Percentiles rank a stretch among this genome's conserved stretches.
phyloP scores from a whole-genome alignment of 2,888 invertebrate genomes.

The Drosophila acutilabella region DNA sequence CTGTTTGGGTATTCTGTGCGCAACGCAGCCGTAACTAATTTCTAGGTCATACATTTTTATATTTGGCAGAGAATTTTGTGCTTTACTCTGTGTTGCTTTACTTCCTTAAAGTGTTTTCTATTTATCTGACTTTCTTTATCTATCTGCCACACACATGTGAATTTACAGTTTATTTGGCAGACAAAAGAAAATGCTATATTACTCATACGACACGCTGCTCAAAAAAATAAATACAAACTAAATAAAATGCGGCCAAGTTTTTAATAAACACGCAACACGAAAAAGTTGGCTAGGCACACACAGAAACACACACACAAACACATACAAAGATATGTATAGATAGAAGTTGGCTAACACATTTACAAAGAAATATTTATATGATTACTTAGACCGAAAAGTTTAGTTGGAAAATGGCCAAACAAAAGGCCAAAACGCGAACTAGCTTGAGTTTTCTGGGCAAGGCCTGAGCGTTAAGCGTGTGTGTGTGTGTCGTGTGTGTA shows the following conservation, averaged over 20 bases:
- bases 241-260: constrained; percentile 63
- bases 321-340: constrained; percentile 11
- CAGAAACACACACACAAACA: constrained; percentile 26
- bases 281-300: constrained; percentile 40
- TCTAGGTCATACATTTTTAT: background rate
- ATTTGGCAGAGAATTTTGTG: background rate
- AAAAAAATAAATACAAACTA: background rate
- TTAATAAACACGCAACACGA: constrained; percentile 73
- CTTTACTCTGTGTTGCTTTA: background rate
- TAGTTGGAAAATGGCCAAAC: constrained; percentile 47
- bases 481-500: constrained; percentile 11
- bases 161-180: constrained; percentile 42
- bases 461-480: constrained; percentile 7
- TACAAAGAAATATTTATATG: constrained; percentile 72
- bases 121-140: background rate
- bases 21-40: background rate
- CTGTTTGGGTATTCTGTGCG: background rate
- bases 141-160: constrained; percentile 32
- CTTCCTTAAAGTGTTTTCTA: constrained; percentile 12
- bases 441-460: constrained; percentile 34
- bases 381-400: constrained; percentile 63
- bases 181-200: constrained; percentile 48
- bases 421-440: constrained; percentile 35
- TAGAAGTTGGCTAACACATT: constrained; percentile 50
- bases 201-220: constrained; percentile 32